Evolutionary conservation across 1,140 invertebrate species (phyloP).

Genomic region (Ips typographus): DNA sequence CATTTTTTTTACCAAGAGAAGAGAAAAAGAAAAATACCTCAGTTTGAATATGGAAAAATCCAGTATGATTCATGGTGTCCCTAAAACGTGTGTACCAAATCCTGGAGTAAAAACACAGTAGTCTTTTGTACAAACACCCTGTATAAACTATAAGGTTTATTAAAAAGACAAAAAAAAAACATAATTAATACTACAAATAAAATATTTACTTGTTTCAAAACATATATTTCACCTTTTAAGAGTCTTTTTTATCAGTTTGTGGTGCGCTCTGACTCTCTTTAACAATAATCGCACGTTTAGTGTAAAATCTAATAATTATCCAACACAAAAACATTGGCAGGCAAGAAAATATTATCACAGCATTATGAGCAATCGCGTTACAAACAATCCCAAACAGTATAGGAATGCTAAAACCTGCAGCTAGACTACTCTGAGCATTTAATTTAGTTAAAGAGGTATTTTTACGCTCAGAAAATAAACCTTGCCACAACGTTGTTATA

Average conservation of each 20-base stretch:
- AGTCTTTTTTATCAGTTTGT: conserved; percentile 16
- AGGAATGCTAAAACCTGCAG: conserved; percentile 27
- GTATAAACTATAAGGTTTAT: not conserved
- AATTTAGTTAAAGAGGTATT: conserved; percentile 18
- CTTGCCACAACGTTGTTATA: conserved; percentile 23
- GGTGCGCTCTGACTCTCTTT: not conserved
- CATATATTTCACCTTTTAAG: conserved; percentile 13
- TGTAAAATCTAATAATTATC: conserved; percentile 21
- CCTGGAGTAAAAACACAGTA: too few species aligned
- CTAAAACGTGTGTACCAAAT: too few species aligned
- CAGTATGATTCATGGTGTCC: too few species aligned
- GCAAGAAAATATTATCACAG: conserved; percentile 35
- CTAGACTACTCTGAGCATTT: conserved; percentile 16
- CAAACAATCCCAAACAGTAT: conserved; percentile 29
- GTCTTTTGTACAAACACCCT: too few species aligned
- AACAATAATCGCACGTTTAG: conserved; percentile 7
- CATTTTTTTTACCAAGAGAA: too few species aligned
- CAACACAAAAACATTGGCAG: conserved; percentile 30
- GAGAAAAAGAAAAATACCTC: too few species aligned
- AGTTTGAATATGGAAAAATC: too few species aligned
- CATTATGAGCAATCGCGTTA: conserved; percentile 26
- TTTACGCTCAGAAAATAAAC: conserved; percentile 26
- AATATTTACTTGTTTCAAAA: not conserved
- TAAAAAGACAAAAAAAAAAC: not conserved
- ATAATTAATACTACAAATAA: conserved; percentile 7